Evolutionary conservation across 2,888 invertebrate genomes (phyloP).

Genomic region (Perizoma flavofasciatum): DNA sequence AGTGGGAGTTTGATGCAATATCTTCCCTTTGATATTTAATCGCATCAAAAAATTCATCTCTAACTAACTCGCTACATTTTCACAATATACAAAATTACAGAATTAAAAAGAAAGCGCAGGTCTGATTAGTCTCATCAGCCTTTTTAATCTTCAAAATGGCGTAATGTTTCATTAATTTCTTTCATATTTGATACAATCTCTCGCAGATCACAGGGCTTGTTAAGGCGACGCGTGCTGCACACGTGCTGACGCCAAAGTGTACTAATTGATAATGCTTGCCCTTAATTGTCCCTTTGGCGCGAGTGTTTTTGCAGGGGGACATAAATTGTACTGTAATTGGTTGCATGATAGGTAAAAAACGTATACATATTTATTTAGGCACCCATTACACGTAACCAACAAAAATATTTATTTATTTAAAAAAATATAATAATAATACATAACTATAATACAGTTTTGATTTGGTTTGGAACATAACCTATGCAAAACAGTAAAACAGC

Average conservation of each 20-base stretch:
- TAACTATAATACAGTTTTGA: too few relatives aligned
- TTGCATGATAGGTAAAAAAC: conserved; percentile 29
- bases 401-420: too few relatives aligned
- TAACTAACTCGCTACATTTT: neutral
- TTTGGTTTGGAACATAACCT: too few relatives aligned
- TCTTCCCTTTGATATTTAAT: neutral
- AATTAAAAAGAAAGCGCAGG: conserved; percentile 7
- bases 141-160: conserved; percentile 39
- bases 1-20: too few relatives aligned
- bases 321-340: conserved; percentile 49
- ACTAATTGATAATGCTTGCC: conserved; percentile 74
- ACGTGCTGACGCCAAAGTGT: conserved; percentile 58
- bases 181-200: conserved; percentile 35
- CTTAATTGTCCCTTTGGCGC: conserved; percentile 48
- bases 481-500: too few relatives aligned
- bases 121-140: conserved; percentile 23
- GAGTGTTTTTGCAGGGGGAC: conserved; percentile 37
- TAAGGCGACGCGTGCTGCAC: conserved; percentile 64
- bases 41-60: conserved; percentile 2
- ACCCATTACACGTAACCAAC: too few relatives aligned
- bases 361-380: neutral
- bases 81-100: conserved; percentile 10
- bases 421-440: too few relatives aligned
- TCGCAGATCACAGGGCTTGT: conserved; percentile 61
- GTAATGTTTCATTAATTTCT: conserved; percentile 22